phyloP scores from a whole-genome alignment of 2,113 vertebrate genomes.

The Plotosus lineatus region DNA sequence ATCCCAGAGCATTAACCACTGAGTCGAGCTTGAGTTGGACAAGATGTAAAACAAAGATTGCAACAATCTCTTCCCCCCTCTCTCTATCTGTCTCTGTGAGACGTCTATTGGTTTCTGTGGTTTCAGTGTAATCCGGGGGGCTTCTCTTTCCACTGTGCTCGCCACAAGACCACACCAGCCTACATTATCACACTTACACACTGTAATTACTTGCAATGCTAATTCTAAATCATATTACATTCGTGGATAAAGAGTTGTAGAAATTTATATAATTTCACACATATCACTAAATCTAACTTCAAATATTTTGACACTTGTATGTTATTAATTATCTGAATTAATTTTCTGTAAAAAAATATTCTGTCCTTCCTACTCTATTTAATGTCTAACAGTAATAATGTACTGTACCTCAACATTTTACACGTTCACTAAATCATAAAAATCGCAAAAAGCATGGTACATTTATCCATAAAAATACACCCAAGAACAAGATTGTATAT shows the following conservation, averaged over 20 bases:
- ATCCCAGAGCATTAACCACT: too few relatives aligned
- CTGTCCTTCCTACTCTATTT: neutral
- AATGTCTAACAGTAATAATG: neutral
- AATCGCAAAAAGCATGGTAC: neutral
- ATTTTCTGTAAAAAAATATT: neutral
- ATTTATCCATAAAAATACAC: neutral
- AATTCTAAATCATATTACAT: neutral
- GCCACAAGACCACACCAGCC: constrained; percentile 41
- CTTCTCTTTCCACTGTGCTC: neutral
- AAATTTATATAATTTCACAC: neutral
- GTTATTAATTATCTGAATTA: neutral
- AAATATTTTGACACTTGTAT: neutral
- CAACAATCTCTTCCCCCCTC: too few relatives aligned
- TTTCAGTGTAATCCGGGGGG: neutral
- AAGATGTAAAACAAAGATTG: too few relatives aligned
- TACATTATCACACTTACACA: neutral
- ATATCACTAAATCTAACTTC: neutral
- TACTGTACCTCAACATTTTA: neutral
- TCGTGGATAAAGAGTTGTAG: neutral
- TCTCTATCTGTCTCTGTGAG: neutral
- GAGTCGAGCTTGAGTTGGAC: too few relatives aligned
- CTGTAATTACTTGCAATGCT: too few relatives aligned
- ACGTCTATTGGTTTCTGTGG: neutral
- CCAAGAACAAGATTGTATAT: neutral
- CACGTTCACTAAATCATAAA: neutral